These are phyloP conservation scores for Grantiella picta DNA, from an alignment of 2,113 vertebrate species.

Conservation along the genomic window DNA sequence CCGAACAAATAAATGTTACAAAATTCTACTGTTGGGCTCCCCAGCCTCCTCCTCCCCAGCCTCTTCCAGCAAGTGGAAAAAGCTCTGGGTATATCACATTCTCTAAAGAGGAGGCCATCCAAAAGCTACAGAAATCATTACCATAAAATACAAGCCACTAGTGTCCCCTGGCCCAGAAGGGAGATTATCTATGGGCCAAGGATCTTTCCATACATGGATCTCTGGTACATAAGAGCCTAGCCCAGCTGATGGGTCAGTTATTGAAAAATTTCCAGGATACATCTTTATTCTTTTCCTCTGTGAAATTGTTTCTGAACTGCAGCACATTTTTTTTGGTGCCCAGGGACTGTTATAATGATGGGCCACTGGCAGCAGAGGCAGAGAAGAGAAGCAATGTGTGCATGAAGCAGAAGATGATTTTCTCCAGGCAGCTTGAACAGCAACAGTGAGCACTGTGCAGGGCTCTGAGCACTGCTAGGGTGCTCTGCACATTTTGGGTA, in stretches of 20 bases:
- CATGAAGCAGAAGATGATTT: rapidly evolving
- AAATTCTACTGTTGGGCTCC: neutral
- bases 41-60: neutral
- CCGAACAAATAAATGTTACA: neutral
- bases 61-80: neutral
- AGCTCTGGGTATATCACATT: neutral
- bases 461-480: neutral
- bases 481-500: neutral
- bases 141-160: neutral
- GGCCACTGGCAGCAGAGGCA: neutral
- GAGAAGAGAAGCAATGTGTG: rapidly evolving
- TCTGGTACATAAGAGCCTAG: neutral
- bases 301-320: neutral
- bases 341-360: neutral
- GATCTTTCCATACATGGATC: rapidly evolving
- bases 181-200: neutral
- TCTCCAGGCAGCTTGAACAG: neutral
- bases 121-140: constrained; percentile 33
- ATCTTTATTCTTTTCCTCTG: neutral
- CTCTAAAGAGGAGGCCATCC: neutral
- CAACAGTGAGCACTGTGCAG: neutral
- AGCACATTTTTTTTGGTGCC: neutral
- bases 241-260: neutral
- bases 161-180: neutral
- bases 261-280: neutral